phyloP scores from a whole-genome alignment of 2,797 vertebrate species.

The Schizopygopsis malacanthus region DNA sequence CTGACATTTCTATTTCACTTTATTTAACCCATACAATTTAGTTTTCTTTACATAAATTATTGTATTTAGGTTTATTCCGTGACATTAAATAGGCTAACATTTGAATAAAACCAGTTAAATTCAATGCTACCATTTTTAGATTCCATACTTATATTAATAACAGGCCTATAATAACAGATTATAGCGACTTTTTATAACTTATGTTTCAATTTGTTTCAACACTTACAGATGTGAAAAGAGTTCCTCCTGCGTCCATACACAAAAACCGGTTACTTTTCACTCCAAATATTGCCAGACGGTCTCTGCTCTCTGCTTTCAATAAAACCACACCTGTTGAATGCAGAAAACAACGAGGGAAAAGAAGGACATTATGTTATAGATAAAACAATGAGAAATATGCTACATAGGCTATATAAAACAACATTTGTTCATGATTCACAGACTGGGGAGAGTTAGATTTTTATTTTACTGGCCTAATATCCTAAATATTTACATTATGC shows the following conservation, averaged over 20 bases:
- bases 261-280: conserved; percentile 89
- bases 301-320: conserved; percentile 86
- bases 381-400: background rate
- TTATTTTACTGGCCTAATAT: background rate
- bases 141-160: background rate
- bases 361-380: background rate
- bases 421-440: background rate
- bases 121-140: background rate
- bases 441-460: background rate
- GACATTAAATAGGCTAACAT: background rate
- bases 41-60: background rate
- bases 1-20: background rate
- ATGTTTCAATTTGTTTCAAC: background rate
- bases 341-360: background rate
- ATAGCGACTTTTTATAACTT: background rate
- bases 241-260: conserved; percentile 89
- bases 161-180: background rate
- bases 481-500: background rate
- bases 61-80: background rate
- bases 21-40: background rate
- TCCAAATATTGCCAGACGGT: conserved; percentile 87
- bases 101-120: background rate
- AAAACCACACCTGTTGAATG: conserved; percentile 84
- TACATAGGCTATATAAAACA: background rate
- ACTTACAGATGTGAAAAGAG: conserved; percentile 91